Conservation (phyloP, 2,113 vertebrate species). For the Dendrocopos noguchii region DNA sequence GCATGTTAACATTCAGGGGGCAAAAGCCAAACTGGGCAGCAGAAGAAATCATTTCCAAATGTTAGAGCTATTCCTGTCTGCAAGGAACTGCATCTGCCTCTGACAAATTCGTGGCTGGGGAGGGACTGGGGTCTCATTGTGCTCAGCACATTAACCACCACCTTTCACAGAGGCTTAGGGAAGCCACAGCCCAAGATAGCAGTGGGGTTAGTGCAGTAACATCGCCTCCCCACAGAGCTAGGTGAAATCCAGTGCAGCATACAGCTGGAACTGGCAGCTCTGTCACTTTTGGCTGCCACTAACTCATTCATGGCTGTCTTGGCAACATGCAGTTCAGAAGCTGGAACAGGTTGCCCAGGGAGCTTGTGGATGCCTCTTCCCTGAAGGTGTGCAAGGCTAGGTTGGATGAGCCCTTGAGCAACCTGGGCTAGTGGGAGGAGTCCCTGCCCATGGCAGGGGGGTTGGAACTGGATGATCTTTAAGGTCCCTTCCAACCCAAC, state of each 20-base stretch:
- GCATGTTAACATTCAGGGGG: not conserved
- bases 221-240: not conserved
- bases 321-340: no score
- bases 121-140: not conserved
- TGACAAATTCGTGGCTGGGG: not conserved
- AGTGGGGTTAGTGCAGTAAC: not conserved
- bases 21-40: not conserved
- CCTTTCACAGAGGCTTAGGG: not conserved
- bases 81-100: accelerated
- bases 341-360: no score
- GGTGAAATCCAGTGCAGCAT: not conserved
- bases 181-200: not conserved
- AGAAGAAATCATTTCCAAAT: not conserved
- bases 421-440: no score
- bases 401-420: no score
- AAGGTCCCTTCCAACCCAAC: no score
- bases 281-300: not conserved
- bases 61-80: not conserved
- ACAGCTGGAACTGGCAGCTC: not conserved
- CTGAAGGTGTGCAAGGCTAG: no score
- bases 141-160: accelerated
- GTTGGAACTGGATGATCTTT: no score
- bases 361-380: no score
- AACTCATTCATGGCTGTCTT: not conserved
- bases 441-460: no score